Conservation (phyloP, 2,888 invertebrate genomes). For the Cheilosia impressa region DNA sequence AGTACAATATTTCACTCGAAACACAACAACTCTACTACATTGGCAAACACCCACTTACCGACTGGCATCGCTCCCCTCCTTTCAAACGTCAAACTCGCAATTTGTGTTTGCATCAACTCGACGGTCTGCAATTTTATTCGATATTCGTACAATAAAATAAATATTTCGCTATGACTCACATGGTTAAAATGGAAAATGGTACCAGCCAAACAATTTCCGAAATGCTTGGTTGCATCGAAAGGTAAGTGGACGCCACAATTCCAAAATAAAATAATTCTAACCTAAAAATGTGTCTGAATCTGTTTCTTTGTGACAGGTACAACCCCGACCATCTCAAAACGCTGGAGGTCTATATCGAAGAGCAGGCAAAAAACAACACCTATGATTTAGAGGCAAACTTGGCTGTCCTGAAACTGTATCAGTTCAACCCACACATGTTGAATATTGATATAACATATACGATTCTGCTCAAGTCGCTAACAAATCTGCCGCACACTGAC, state of each 20-base stretch:
- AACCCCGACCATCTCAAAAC: conserved; percentile 97
- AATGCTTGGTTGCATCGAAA: conserved; percentile 96
- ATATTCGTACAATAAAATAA: conserved; percentile 37
- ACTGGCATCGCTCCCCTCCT: conserved; percentile 48
- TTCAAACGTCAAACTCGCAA: conserved; percentile 63
- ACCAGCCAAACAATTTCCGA: conserved; percentile 88
- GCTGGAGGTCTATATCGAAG: conserved; percentile 95
- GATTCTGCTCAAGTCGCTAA: conserved; percentile 97
- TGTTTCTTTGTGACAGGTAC: conserved; percentile 87
- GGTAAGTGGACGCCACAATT: conserved; percentile 85
- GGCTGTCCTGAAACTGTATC: conserved; percentile 97
- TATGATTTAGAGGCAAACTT: conserved; percentile 99
- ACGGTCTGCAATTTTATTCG: conserved; percentile 37
- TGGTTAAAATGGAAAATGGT: conserved; percentile 84
- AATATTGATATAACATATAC: conserved; percentile 93
- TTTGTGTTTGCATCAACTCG: conserved; percentile 67
- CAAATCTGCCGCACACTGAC: conserved; percentile 98
- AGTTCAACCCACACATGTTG: conserved; percentile 95
- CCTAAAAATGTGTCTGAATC: conserved; percentile 20
- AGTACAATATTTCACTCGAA: neutral
- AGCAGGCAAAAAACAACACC: conserved; percentile 95
- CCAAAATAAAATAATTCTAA: conserved; percentile 73
- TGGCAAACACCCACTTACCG: conserved; percentile 19
- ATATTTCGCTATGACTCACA: conserved; percentile 79
- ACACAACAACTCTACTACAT: conserved; percentile 38